A percentile compares a stretch with the other conserved stretches of the same genome.
Evolutionary conservation across 2,113 vertebrate species (phyloP).

Genomic region (Hippocampus zosterae): DNA sequence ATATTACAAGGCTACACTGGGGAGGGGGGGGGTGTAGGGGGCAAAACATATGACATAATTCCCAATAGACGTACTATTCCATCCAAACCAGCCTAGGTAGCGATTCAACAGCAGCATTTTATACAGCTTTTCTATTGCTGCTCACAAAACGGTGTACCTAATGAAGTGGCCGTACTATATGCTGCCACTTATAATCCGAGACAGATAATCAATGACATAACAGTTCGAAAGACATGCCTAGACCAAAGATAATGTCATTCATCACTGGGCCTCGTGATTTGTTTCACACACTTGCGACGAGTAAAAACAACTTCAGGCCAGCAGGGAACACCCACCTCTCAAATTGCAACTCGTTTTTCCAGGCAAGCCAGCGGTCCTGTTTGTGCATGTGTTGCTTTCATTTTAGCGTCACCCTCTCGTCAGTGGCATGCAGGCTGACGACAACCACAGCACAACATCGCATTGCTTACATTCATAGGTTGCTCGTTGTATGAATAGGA

Average conservation of each 20-base stretch:
- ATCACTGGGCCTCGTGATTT: neutral
- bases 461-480: neutral
- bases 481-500: no score
- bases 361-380: constrained; percentile 2
- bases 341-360: constrained; percentile 39
- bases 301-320: neutral
- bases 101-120: neutral
- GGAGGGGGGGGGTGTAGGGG: no score
- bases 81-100: neutral
- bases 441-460: neutral
- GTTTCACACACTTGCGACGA: neutral
- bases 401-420: neutral
- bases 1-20: no score
- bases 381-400: neutral
- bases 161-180: neutral
- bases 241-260: neutral
- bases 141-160: neutral
- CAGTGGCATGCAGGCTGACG: neutral
- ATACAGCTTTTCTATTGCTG: neutral
- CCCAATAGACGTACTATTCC: neutral
- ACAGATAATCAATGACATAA: neutral
- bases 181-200: neutral
- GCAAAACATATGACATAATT: neutral
- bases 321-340: constrained; percentile 11
- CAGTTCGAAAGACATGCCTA: neutral